Evolutionary conservation across 2,113 vertebrate species (phyloP), one percentile per base, ranked within the genome.

Genomic region (Helogale parvula): DNA sequence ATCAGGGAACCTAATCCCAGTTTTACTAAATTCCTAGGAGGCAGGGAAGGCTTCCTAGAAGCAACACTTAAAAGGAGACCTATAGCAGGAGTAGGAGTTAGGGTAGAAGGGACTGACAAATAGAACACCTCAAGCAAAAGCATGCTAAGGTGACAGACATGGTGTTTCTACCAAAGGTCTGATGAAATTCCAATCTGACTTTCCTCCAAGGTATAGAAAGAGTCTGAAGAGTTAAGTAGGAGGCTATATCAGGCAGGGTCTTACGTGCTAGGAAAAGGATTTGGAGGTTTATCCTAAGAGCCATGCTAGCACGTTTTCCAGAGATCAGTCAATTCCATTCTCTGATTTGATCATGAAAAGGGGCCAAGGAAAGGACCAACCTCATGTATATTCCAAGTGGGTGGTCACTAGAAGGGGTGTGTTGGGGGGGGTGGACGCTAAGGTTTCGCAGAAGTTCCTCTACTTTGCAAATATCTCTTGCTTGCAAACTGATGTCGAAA

Each of bases 401-500:
- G 86, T 50, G 47, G 63, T 68, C 13, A 47, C 50, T 74, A 88
- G 69, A 84, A 91, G 80, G 82, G 54, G 35, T 33, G 52, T 1
- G 57, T 41, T 41, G 57, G 19, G 21, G 57, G 21, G 19, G 21
- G 21, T 1, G 0, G 7, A 79, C 15, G 31, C 23, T 76, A 41
- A 91, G 85, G 27, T 90, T 79, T 60, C 17, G 16, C 47, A 88
- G 35, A 90, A 57, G 69, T n/a, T 79, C 50, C 57, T 95, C 60
- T 91, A 81, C 79, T 84, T 86, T 77, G 88, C 97, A 89, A 97
- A 54, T 86, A 33, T 77, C 77, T 88, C 84, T 52, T 88, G 60
- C 74, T 83, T 96, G 52, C 50, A 96, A 95, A 97, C 38, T 79
- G 50, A 50, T 86, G 74, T 84, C 85, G 66, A 41, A 50, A 83